Percentiles rank a stretch among this genome's conserved stretches.
Conservation (phyloP, 2,797 vertebrate genomes). For the Corythornis leucogaster region DNA sequence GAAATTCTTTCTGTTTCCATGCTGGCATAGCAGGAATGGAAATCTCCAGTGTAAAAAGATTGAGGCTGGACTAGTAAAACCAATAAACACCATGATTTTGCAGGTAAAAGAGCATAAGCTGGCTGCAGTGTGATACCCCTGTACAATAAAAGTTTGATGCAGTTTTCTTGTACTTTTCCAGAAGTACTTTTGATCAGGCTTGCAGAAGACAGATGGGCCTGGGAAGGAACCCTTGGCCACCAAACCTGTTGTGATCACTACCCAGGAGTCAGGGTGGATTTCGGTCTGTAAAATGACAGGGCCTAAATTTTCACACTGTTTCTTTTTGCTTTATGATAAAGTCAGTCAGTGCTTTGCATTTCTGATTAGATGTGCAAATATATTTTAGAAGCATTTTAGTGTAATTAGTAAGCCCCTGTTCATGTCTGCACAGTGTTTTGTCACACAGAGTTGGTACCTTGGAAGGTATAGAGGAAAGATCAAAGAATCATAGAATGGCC, state of each 20-base stretch:
- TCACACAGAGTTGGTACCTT: background rate
- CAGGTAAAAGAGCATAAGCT: background rate
- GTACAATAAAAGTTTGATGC: background rate
- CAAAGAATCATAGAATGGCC: too few species aligned
- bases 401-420: background rate
- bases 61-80: background rate
- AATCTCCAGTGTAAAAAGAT: background rate
- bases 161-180: background rate
- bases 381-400: background rate
- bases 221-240: background rate
- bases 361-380: background rate
- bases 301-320: background rate
- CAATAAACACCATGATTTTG: background rate
- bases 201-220: background rate
- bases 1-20: background rate
- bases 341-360: background rate
- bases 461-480: background rate
- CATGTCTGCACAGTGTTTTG: background rate
- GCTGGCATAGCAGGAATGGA: background rate
- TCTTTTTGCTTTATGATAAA: background rate
- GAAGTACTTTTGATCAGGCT: background rate
- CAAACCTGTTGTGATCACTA: background rate
- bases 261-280: background rate
- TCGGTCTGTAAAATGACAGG: background rate
- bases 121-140: rapidly evolving